Evolutionary conservation across 2,797 vertebrate species (phyloP).

Genomic region (Cottoperca gobio): DNA sequence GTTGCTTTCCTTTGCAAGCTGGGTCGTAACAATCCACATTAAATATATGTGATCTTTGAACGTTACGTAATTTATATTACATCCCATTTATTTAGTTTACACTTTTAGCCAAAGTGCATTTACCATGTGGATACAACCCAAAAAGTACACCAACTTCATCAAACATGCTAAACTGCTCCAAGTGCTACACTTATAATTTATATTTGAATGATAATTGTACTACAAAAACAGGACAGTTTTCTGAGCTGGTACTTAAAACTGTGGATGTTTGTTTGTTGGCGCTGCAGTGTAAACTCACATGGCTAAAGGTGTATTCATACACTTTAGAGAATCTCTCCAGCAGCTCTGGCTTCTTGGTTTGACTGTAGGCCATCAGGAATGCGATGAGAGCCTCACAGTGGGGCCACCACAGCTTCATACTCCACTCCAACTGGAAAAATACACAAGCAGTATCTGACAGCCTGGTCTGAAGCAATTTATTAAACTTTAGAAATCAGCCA

Average conservation of each 20-base stretch:
- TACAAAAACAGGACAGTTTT: not conserved
- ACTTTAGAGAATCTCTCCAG: slow-evolving; percentile 85
- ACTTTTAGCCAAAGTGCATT: no score
- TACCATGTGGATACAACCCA: not conserved
- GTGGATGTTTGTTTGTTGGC: no score
- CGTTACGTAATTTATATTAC: no score
- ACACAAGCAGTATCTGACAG: slow-evolving; percentile 15
- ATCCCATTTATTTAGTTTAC: no score
- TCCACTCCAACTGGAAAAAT: slow-evolving; percentile 90
- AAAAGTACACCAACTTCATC: not conserved
- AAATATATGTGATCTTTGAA: no score
- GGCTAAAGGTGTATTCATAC: slow-evolving; percentile 86
- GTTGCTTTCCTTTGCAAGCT: no score
- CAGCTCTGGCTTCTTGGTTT: slow-evolving; percentile 77
- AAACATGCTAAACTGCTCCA: not conserved
- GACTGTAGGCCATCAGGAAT: slow-evolving; percentile 89
- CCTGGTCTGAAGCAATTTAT: not conserved
- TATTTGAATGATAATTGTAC: not conserved
- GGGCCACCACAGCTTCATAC: slow-evolving; percentile 96
- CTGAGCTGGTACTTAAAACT: no score
- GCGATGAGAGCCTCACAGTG: slow-evolving; percentile 92
- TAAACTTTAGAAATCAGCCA: not conserved
- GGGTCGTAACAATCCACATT: no score
- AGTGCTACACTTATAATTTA: not conserved
- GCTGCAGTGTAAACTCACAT: slow-evolving; percentile 76